Evolutionary conservation across 2,113 vertebrate species (phyloP), one percentile per base, ranked within the genome.

Genomic region (Eudorcas thomsonii): DNA sequence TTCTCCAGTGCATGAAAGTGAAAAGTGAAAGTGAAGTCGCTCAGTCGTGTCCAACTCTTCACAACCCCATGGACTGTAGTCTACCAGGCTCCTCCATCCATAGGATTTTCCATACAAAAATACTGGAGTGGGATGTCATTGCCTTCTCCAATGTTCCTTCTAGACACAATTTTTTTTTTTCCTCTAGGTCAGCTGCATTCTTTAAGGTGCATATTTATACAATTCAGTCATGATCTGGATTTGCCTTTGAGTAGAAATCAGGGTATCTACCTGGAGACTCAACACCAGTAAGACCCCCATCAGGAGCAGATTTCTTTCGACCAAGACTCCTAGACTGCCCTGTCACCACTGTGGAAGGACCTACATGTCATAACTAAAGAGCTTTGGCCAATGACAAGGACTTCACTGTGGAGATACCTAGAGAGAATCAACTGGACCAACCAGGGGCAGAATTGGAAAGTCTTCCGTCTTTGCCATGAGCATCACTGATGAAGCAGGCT

Each of bases 281-380:
- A 26, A 1, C 3, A 28, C 28, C 89, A 19, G 21, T 92, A 15
- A 64, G 30, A 81, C 3, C 10, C 3, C 30, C 2, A 57, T 7
- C 7, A 83, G 52, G 5, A 78, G 21, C 6, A 39, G 14, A 25
- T 83, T 90, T 36, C 39, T 89, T 88, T 48, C 88, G n/a, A 95
- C 71, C 12, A 13, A 48, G 48, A 39, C 16, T 71, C 6, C n/a
- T 6, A 55, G 26, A 7, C 12, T 13, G 1, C 1, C 16, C 6
- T 11, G 0, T 16, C 19, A 67, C 4, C 10, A 3, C 19, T 28
- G 1, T 48, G 13, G 2, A 52, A 83, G 71, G n/a, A 62, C 0
- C 3, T 30, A 2, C 11, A 1, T 3, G 25, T 57, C 15, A n/a
- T 25, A 52, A 78, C 21, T 77, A 80, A 88, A 89, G 8, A 64